A percentile compares a stretch with the other conserved stretches of the same genome.
Evolutionary conservation across 2,888 invertebrate genomes (phyloP).

Genomic region (Drosophila ezoana): DNA sequence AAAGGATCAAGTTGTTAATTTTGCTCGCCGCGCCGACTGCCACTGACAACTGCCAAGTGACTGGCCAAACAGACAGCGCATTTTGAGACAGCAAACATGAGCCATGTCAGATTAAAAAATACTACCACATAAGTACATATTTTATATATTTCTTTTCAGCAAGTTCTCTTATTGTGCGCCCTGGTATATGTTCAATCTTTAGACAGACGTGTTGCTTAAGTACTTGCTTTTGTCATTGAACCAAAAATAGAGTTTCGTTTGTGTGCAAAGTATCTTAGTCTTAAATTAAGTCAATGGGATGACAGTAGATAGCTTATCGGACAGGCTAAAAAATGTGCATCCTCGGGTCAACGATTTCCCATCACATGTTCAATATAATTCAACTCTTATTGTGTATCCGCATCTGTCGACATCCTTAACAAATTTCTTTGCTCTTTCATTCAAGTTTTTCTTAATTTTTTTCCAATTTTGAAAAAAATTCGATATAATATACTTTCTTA

Average conservation of each 20-base stretch:
- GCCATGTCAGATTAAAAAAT: slow-evolving; percentile 29
- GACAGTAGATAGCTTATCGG: too few relatives aligned
- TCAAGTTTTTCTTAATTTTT: too few relatives aligned
- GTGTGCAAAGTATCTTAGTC: too few relatives aligned
- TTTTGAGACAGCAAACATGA: slow-evolving; percentile 43
- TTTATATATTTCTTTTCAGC: background rate
- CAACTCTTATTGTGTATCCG: too few relatives aligned
- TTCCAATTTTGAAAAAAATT: too few relatives aligned
- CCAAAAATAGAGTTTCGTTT: background rate
- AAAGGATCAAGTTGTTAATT: slow-evolving; percentile 82
- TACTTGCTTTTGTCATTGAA: background rate
- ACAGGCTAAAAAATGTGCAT: too few relatives aligned
- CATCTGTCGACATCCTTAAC: too few relatives aligned
- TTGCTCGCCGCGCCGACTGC: slow-evolving; percentile 53
- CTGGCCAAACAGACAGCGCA: slow-evolving; percentile 40
- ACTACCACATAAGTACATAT: slow-evolving; percentile 3
- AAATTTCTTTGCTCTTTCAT: too few relatives aligned
- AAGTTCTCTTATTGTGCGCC: background rate
- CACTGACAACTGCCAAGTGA: slow-evolving; percentile 52
- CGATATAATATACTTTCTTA: too few relatives aligned
- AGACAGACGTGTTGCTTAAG: background rate
- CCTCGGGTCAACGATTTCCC: too few relatives aligned
- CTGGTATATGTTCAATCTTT: background rate
- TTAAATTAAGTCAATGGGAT: too few relatives aligned
- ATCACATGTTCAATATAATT: too few relatives aligned